phyloP scores from a whole-genome alignment of 2,113 vertebrate genomes.

The Noctilio leporinus region DNA sequence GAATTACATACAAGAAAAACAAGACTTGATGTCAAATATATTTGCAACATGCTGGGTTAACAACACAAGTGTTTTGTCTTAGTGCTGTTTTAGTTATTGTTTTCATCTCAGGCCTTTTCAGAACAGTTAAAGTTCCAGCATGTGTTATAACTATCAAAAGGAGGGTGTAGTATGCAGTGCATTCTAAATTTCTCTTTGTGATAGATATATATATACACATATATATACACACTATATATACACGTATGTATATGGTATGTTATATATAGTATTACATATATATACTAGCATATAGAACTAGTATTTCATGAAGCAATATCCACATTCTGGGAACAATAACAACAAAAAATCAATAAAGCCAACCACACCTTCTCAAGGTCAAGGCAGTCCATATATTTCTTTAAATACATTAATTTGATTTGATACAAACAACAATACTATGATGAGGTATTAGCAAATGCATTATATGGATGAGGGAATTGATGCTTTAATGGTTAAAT shows the following conservation, averaged over 20 bases:
- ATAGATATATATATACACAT: neutral
- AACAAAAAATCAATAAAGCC: neutral
- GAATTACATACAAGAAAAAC: neutral
- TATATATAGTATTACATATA: too few species aligned
- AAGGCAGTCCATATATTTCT: neutral
- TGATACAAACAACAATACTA: neutral
- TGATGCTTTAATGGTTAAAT: neutral
- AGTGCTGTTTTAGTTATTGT: neutral
- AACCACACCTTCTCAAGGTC: neutral
- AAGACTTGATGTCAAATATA: neutral
- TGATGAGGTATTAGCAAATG: neutral
- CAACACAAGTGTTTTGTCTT: neutral
- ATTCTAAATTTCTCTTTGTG: neutral
- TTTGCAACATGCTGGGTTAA: neutral
- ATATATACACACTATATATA: too few species aligned
- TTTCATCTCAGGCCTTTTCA: neutral
- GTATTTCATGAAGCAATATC: neutral
- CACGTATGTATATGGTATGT: too few species aligned
- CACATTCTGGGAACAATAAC: neutral
- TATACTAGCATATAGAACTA: too few species aligned
- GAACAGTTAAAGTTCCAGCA: neutral
- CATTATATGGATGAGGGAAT: neutral
- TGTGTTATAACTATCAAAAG: neutral
- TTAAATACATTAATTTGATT: neutral
- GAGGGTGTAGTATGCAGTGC: neutral